A percentile compares a stretch with the other conserved stretches of the same genome.
Conservation (phyloP, 2,113 vertebrate genomes). For the Muscicapa adusta region DNA sequence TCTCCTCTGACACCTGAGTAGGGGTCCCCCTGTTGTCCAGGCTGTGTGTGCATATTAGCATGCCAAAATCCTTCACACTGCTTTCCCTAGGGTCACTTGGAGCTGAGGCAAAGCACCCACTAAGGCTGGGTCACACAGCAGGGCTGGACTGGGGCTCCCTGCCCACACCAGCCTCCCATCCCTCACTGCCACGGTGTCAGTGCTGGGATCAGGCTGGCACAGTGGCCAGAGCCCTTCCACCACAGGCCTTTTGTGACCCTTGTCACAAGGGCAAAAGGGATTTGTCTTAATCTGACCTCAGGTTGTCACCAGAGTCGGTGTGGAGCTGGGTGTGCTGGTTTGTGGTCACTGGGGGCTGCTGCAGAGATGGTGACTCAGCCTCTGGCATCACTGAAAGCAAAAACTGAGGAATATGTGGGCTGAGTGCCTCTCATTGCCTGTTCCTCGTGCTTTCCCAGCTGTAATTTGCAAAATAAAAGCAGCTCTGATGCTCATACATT, state of each 20-base stretch:
- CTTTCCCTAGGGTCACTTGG: background rate
- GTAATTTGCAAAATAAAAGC: background rate
- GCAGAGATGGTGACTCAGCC: background rate
- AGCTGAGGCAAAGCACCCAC: background rate
- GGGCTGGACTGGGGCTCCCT: accelerated
- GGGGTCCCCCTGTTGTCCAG: background rate
- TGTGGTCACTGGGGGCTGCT: background rate
- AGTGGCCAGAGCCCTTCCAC: background rate
- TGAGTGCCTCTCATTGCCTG: background rate
- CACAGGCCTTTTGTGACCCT: background rate
- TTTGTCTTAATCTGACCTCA: background rate
- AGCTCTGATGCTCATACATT: background rate
- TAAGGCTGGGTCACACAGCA: background rate
- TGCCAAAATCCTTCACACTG: accelerated
- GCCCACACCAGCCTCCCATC: background rate
- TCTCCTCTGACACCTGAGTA: background rate
- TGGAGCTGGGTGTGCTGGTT: background rate
- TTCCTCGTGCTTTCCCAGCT: background rate
- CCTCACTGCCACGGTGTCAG: background rate
- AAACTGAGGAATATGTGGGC: background rate
- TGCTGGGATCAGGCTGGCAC: background rate
- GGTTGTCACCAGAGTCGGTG: accelerated
- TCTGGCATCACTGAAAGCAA: background rate
- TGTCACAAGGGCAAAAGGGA: background rate
- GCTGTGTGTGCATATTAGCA: background rate